Evolutionary conservation across 1,140 invertebrate genomes (phyloP).

Genomic region (Zaprionus ornatus): DNA sequence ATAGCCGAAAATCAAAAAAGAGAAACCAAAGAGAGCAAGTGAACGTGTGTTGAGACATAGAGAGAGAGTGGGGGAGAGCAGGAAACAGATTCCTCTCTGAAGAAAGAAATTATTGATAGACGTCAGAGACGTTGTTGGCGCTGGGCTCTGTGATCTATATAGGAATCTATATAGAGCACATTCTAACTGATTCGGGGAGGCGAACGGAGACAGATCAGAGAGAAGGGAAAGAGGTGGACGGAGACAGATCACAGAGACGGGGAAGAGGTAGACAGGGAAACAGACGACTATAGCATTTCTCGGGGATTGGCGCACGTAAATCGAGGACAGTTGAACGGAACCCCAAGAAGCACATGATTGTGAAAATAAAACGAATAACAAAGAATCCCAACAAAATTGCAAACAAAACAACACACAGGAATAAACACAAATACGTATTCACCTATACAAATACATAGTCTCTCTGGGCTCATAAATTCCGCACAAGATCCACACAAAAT

Average conservation of each 20-base stretch:
- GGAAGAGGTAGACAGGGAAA: background rate
- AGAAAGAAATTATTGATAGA: constrained; percentile 67
- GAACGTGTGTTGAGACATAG: background rate
- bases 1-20: constrained; percentile 12
- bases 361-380: constrained; percentile 73
- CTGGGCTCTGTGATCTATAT: constrained; percentile 31
- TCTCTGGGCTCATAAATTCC: constrained; percentile 59
- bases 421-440: constrained; percentile 13
- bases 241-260: background rate
- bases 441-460: constrained; percentile 21
- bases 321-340: constrained; percentile 44
- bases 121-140: constrained; percentile 61
- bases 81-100: background rate
- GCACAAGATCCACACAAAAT: constrained; percentile 45
- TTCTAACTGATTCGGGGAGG: constrained; percentile 8
- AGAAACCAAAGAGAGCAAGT: constrained; percentile 16
- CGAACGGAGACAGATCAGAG: background rate
- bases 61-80: background rate
- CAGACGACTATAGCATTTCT: background rate
- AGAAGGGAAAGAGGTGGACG: background rate
- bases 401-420: constrained; percentile 26
- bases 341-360: constrained; percentile 72
- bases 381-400: constrained; percentile 53
- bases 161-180: constrained; percentile 29
- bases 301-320: constrained; percentile 26